Base-by-base conservation (phyloP, 1,140 invertebrate species). In the Atta cephalotes region DNA sequence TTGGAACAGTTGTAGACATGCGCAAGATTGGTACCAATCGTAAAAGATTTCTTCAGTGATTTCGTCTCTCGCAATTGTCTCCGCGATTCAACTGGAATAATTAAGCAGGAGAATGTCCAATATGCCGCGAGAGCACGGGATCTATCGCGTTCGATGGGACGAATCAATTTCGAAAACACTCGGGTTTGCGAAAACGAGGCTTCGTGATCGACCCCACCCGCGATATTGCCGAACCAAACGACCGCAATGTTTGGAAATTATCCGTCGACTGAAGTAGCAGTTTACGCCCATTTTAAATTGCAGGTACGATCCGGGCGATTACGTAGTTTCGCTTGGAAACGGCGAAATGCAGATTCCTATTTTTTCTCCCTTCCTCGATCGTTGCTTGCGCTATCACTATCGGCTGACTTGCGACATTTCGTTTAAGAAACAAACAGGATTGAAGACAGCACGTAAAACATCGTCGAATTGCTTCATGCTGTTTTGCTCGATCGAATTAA, bases 191-290 rank as follows among this genome's bases (percentile, higher is more conserved):
- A 87, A 89, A 92, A 91, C 87, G 81, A 71, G 45, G 87, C 86
- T 85, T 93, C 92, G 92, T 93, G 92, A 93, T 89, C 87, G 90
- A 91, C 84, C 88, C 91, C 86, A 92, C 92, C 92, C 91, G 89
- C 82, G 86, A 92, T 90, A 93, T 93, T 93, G 89, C 89, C 92
- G 89, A 93, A 92, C 91, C 84, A 63, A 90, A 92, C 87, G 87
- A 92, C 91, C 91, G 91, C 92, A 92, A 89, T 87, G 90, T 89
- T 92, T 89, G 88, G 86, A 90, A 88, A 92, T 92, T 92, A 88
- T 92, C 87, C 81, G 71, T 21, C 85, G 89, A 76, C 85, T 62
- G 74, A 86, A 90, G 90, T 87, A 92, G 89, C 91, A 89, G 88
- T 89, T 89, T 91, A 91, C 90, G 92, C 90, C 87, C 88, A 93